Percentiles rank a stretch among this genome's conserved stretches.
These are phyloP conservation scores for Eumeta japonica DNA, from an alignment of 1,140 invertebrate species.

Conservation along the genomic window DNA sequence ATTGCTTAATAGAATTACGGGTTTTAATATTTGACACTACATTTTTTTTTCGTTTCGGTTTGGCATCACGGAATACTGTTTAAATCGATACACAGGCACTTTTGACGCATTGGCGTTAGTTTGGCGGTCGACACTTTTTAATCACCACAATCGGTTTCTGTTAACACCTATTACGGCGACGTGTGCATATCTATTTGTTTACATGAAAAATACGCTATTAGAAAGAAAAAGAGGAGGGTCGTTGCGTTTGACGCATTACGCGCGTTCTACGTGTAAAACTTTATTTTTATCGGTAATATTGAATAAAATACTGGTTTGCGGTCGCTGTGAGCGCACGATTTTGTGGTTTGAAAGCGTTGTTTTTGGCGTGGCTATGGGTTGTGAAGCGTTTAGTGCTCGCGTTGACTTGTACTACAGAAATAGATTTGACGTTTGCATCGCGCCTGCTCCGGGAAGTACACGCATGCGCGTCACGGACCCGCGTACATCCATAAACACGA, in stretches of 20 bases:
- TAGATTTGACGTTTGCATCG: constrained; percentile 42
- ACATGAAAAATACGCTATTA: no score
- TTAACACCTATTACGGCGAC: no score
- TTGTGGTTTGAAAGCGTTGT: no score
- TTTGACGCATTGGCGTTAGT: constrained; percentile 46
- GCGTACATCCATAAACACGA: no score
- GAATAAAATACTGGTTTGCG: constrained; percentile 3
- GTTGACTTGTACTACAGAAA: constrained; percentile 30
- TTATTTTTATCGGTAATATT: constrained; percentile 1
- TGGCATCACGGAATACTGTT: constrained; percentile 33
- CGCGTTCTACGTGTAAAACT: not conserved
- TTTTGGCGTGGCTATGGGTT: no score
- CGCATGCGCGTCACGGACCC: constrained; percentile 42
- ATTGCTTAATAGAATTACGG: not conserved
- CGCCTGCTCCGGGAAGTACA: constrained; percentile 17
- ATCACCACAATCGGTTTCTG: no score
- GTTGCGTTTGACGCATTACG: no score
- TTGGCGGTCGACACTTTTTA: constrained; percentile 8
- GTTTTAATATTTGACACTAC: constrained; percentile 24
- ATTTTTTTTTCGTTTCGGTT: constrained; percentile 26
- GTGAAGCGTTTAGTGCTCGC: no score
- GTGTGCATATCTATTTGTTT: no score
- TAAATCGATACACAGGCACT: constrained; percentile 25
- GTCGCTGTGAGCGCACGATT: constrained; percentile 4
- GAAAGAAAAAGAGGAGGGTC: no score